A percentile compares a stretch with the other conserved stretches of the same genome.
Conservation (phyloP, 2,888 invertebrate species). For the Allygus modestus region DNA sequence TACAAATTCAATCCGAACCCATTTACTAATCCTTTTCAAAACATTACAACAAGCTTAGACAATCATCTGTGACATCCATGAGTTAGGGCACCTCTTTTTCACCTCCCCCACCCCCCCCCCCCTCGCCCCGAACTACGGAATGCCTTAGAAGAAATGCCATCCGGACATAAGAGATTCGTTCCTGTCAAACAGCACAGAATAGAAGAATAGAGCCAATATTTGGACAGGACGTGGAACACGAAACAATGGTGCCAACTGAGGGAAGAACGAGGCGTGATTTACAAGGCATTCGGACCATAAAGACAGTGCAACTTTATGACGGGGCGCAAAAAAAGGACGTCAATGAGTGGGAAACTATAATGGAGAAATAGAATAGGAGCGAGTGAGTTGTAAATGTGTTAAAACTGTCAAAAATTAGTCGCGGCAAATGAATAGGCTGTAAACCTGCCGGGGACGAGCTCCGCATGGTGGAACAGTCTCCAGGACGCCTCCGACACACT, state of each 20-base stretch:
- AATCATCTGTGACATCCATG: no score
- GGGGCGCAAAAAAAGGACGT: not conserved
- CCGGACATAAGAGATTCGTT: not conserved
- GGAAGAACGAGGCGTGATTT: constrained; percentile 9
- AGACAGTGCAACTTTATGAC: not conserved
- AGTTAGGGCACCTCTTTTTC: no score
- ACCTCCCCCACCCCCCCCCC: no score
- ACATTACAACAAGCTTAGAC: no score
- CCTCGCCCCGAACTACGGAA: not conserved
- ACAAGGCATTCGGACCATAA: not conserved
- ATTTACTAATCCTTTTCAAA: no score
- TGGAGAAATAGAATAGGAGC: not conserved
- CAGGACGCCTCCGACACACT: no score
- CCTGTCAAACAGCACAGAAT: not conserved
- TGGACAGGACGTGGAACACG: constrained; percentile 1
- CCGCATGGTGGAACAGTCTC: no score
- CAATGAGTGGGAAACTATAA: not conserved
- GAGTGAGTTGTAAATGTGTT: constrained; percentile 18
- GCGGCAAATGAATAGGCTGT: not conserved
- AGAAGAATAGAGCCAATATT: constrained; percentile 26
- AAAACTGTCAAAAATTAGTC: constrained; percentile 5
- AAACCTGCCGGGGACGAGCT: not conserved
- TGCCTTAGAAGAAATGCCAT: not conserved
- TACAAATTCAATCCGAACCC: no score
- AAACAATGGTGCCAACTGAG: constrained; percentile 8